These are phyloP conservation scores for Rallus limicola DNA, from an alignment of 2,113 vertebrate genomes.

Conservation along the genomic window DNA sequence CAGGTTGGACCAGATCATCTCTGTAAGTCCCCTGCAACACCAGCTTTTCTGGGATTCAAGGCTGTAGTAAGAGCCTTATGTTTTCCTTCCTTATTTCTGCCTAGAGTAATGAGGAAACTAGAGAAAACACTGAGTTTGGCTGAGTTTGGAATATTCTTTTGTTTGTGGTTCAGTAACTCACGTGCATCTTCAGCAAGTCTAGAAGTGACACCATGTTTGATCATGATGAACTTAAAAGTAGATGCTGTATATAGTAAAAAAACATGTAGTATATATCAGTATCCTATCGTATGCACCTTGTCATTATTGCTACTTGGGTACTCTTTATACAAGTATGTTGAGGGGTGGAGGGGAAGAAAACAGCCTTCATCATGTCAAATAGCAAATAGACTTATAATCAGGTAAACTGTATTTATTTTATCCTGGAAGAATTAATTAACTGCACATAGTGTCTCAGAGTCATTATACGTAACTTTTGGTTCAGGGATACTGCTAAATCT, in stretches of 20 bases:
- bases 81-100: background rate
- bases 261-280: background rate
- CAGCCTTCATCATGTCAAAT: background rate
- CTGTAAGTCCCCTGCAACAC: background rate
- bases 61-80: background rate
- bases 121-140: background rate
- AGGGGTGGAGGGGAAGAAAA: background rate
- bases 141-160: background rate
- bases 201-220: background rate
- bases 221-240: background rate
- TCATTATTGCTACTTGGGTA: background rate
- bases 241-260: background rate
- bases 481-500: background rate
- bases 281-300: background rate
- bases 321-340: background rate
- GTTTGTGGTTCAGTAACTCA: background rate
- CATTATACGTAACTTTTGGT: background rate
- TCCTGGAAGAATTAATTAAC: background rate
- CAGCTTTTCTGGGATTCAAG: background rate
- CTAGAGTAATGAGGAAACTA: background rate
- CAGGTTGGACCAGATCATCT: background rate
- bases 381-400: background rate
- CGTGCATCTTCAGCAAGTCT: background rate
- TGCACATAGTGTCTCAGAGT: background rate
- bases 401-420: background rate